Evolutionary conservation across 1,140 invertebrate genomes (phyloP).

Genomic region (Mercenaria mercenaria): DNA sequence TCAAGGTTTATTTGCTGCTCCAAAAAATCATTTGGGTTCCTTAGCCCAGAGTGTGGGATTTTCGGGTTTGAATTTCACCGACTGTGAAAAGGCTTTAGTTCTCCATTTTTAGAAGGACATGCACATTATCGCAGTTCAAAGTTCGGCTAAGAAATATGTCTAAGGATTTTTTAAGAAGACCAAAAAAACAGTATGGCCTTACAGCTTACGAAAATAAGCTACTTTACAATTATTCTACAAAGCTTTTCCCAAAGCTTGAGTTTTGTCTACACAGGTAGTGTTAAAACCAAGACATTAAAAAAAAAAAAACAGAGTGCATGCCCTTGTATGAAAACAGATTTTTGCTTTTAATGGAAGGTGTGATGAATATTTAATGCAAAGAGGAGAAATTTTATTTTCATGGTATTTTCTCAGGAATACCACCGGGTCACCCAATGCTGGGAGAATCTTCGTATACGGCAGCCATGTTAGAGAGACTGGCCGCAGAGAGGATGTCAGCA

Average conservation of each 20-base stretch:
- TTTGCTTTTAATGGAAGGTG: neutral
- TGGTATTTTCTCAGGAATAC: conserved; percentile 73
- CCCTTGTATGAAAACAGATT: neutral
- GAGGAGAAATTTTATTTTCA: conserved; percentile 57
- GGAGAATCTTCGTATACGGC: conserved; percentile 71
- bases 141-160: no score
- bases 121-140: no score
- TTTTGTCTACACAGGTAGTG: no score
- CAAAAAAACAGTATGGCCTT: no score
- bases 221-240: no score
- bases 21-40: neutral
- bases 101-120: conserved; percentile 11
- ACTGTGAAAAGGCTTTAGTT: conserved; percentile 64
- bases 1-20: neutral
- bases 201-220: no score
- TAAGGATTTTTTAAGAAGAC: no score
- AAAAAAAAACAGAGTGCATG: conserved; percentile 5
- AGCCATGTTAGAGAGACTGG: conserved; percentile 83
- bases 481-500: conserved; percentile 89
- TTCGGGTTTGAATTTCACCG: conserved; percentile 50
- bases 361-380: neutral
- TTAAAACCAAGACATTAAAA: no score
- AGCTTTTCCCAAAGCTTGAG: no score
- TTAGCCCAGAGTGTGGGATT: neutral
- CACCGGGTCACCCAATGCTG: conserved; percentile 66